Percentiles rank a stretch among this genome's conserved stretches.
Evolutionary conservation across 2,888 invertebrate genomes (phyloP).

Genomic region (Drosophila dives): DNA sequence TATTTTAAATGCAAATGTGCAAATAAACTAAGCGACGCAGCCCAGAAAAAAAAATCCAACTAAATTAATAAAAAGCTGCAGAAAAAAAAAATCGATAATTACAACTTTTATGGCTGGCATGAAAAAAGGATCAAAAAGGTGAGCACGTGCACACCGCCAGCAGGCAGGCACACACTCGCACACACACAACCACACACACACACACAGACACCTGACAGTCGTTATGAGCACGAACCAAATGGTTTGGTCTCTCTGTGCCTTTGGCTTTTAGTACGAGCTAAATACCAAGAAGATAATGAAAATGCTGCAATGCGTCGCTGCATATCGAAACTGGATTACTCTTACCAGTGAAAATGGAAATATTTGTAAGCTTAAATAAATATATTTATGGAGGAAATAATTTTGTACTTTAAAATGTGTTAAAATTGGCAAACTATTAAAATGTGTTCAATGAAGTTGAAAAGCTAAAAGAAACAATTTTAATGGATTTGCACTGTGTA

Average conservation of each 20-base stretch:
- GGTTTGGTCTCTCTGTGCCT: constrained; percentile 42
- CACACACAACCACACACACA: not conserved
- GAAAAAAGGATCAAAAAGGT: constrained; percentile 70
- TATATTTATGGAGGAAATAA: not conserved
- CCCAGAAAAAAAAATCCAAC: not conserved
- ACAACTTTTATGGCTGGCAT: constrained; percentile 54
- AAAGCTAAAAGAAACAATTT: not conserved
- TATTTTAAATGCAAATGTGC: constrained; percentile 70
- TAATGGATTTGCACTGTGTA: not conserved
- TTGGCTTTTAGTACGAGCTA: constrained; percentile 19
- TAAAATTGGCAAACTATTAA: not conserved
- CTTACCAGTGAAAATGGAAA: not conserved
- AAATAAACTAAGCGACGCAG: constrained; percentile 40
- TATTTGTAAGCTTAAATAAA: not conserved
- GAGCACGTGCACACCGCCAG: constrained; percentile 64
- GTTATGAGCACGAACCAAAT: constrained; percentile 41
- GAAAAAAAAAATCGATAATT: constrained; percentile 62
- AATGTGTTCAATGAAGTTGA: not conserved
- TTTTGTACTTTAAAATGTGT: not conserved
- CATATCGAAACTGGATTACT: not conserved
- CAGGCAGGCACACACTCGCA: constrained; percentile 33
- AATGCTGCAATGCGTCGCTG: not conserved
- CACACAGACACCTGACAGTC: constrained; percentile 28
- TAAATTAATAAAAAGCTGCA: not conserved
- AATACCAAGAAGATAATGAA: constrained; percentile 17